phyloP scores from a whole-genome alignment of 2,797 vertebrate species.

The Botia almorhae region DNA sequence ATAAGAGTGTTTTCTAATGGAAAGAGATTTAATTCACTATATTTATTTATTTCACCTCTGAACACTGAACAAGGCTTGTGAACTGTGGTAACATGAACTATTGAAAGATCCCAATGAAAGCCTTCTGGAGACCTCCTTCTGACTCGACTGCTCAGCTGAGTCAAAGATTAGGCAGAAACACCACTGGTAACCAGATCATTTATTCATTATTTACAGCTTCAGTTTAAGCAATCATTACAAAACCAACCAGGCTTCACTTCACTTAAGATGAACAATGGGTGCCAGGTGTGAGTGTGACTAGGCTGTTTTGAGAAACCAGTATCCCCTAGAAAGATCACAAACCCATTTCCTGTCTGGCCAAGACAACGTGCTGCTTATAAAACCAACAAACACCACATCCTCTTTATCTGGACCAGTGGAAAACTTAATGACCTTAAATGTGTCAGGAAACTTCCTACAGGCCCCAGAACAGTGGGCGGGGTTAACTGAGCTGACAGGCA shows the following conservation, averaged over 20 bases:
- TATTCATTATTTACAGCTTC: constrained; percentile 1
- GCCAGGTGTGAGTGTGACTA: background rate
- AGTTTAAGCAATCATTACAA: background rate
- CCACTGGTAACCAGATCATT: constrained; percentile 3
- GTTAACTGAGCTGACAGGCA: constrained; percentile 44
- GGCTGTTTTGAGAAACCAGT: background rate
- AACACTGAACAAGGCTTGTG: background rate
- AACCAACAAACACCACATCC: background rate
- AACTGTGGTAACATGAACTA: background rate
- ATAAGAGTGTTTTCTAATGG: too few relatives aligned
- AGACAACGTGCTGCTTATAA: background rate
- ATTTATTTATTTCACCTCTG: too few relatives aligned
- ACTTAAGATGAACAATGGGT: constrained; percentile 8
- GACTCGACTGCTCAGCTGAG: background rate
- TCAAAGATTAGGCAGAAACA: background rate
- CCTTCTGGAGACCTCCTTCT: background rate
- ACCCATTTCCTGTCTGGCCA: background rate
- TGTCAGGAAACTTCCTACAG: constrained; percentile 64
- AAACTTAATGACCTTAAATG: constrained; percentile 64
- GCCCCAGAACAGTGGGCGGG: constrained; percentile 48
- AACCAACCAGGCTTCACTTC: background rate
- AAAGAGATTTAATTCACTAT: too few relatives aligned
- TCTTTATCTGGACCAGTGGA: constrained; percentile 59
- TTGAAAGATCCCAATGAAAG: background rate
- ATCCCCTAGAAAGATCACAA: background rate